These are phyloP conservation scores for Chrysopa pallens DNA, from an alignment of 1,140 invertebrate species.

Conservation along the genomic window DNA sequence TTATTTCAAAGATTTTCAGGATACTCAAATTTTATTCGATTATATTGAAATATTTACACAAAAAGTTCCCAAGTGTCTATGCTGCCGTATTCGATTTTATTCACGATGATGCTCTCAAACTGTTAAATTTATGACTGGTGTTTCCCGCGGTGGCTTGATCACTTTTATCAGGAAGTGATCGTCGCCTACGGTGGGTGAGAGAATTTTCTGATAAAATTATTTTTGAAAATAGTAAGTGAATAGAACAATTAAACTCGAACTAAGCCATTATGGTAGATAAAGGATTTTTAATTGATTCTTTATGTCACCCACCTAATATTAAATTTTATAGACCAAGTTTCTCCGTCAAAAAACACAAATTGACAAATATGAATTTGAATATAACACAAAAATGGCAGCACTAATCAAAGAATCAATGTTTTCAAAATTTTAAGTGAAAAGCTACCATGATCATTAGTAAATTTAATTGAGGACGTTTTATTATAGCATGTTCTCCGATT, in stretches of 20 bases:
- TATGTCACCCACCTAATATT: slow-evolving; percentile 6
- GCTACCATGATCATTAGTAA: slow-evolving; percentile 6
- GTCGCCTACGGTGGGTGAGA: slow-evolving; percentile 17
- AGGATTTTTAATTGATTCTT: slow-evolving; percentile 13
- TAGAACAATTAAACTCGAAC: slow-evolving; percentile 3
- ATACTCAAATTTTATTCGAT: slow-evolving; percentile 12
- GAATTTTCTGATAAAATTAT: slow-evolving; percentile 17
- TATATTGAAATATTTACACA: slow-evolving; percentile 10
- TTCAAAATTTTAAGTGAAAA: slow-evolving; percentile 11
- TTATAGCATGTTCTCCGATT: slow-evolving; percentile 1
- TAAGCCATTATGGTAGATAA: slow-evolving; percentile 10
- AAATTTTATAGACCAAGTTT: slow-evolving; percentile 9
- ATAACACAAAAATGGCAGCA: slow-evolving; percentile 13
- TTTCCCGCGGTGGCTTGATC: slow-evolving; percentile 16
- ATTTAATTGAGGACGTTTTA: slow-evolving; percentile 6
- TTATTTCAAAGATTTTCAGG: slow-evolving; percentile 12
- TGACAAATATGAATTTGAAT: slow-evolving; percentile 10
- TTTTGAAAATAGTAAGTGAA: slow-evolving; percentile 6
- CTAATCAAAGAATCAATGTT: slow-evolving; percentile 15
- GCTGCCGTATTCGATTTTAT: slow-evolving; percentile 10
- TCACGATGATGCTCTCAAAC: slow-evolving; percentile 16
- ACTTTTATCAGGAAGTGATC: slow-evolving; percentile 14
- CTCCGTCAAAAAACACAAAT: slow-evolving; percentile 10
- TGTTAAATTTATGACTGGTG: slow-evolving; percentile 18
- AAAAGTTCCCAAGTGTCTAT: slow-evolving; percentile 7